Base-by-base conservation (phyloP, 1,140 invertebrate genomes). In the Psix sp. region DNA sequence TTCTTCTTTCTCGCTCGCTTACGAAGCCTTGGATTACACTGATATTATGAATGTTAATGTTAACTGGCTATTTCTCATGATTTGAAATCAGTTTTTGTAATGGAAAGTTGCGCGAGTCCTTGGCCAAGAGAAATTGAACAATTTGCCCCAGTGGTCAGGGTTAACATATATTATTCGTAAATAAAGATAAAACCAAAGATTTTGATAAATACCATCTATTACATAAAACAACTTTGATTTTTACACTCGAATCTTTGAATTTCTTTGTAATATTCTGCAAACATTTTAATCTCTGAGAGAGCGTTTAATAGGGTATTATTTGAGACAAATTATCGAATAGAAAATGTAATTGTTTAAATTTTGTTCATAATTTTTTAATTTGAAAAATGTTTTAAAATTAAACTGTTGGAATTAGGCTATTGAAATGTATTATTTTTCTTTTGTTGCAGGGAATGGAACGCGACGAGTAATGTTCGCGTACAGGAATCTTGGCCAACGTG, bases 401-500 rank as follows among this genome's bases (percentile, higher is more conserved):
- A n/a, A n/a, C n/a, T n/a, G n/a, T n/a, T n/a, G n/a, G n/a, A n/a
- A n/a, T n/a, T n/a, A n/a, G n/a, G 7, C 7, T 24, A 24, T 24
- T 24, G 21, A 7, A 24, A 7, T 3, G 21, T 4, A 24, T 24
- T 4, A 3, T 24, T 24, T 24, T 24, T 3, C 3, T 62, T 79
- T 59, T 84, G 82, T 86, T 87, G 60, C 83, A 87, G 86, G 86
- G 86, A 87, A 71, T 87, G 86, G 86, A 87, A 82, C 78, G 83
- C 83, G 77, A 83, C 85, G 81, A 78, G 84, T 79, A 87, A 84
- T 72, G 84, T 83, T 42, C 86, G 85, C 79, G 84, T 87, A 77
- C 86, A 85, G 82, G 86, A 87, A 77, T 87, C 86, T 68, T 87
- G 86, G 86, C 84, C 86, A 70, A 87, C 86, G 86, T 87, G 86